A percentile compares a stretch with the other conserved stretches of the same genome.
Conservation (phyloP, 2,113 vertebrate species). For the Craseonycteris thonglongyai region DNA sequence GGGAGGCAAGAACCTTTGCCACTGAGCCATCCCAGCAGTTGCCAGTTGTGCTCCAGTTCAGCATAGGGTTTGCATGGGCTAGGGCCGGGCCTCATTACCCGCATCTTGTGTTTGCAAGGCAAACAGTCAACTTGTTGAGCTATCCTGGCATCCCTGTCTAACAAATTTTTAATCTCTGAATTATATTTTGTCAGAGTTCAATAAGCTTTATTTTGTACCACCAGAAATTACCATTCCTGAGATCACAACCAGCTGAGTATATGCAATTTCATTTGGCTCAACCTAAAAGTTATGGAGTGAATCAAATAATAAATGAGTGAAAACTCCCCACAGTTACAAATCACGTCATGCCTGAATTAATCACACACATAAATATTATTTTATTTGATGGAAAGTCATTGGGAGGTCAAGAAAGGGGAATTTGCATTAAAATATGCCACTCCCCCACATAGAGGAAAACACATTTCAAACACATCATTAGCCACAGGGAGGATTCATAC, state of each 20-base stretch:
- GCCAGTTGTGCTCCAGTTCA: too few relatives aligned
- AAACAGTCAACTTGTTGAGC: too few relatives aligned
- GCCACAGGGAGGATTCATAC: neutral
- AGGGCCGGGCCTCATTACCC: too few relatives aligned
- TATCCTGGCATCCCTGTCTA: too few relatives aligned
- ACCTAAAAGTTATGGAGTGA: neutral
- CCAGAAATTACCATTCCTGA: neutral
- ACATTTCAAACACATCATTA: neutral
- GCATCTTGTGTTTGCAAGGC: too few relatives aligned
- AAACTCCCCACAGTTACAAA: neutral
- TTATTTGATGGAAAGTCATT: constrained; percentile 9
- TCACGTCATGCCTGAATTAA: neutral
- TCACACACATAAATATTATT: constrained; percentile 27
- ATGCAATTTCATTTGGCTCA: neutral
- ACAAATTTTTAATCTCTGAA: neutral
- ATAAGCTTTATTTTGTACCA: neutral
- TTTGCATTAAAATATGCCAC: neutral
- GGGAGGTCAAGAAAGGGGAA: neutral
- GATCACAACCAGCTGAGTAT: neutral
- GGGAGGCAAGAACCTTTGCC: too few relatives aligned
- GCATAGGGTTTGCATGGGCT: too few relatives aligned
- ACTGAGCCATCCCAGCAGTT: too few relatives aligned
- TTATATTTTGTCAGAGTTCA: neutral
- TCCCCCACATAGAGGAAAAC: neutral
- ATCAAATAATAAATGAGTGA: neutral